These are phyloP conservation scores for Bembecia ichneumoniformis DNA, from an alignment of 2,888 invertebrate species.

Conservation along the genomic window DNA sequence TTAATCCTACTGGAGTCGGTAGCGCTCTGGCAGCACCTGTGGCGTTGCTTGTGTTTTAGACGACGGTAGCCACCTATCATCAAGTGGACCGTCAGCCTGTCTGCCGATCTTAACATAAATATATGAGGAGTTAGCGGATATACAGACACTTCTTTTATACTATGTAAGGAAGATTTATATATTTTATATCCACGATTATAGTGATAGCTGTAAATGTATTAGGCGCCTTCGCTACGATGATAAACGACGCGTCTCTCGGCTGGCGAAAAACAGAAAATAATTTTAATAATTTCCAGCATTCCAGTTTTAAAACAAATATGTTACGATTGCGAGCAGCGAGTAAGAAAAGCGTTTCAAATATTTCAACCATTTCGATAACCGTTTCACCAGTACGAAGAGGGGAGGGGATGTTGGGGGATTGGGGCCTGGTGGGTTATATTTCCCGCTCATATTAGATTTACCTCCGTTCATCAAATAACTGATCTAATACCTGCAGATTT, in stretches of 20 bases:
- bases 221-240: not conserved
- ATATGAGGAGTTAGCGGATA: too few relatives aligned
- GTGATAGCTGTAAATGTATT: too few relatives aligned
- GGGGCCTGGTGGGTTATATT: conserved; percentile 3
- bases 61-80: too few relatives aligned
- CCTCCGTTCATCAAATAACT: conserved; percentile 9
- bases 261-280: conserved; percentile 2
- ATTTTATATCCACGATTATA: too few relatives aligned
- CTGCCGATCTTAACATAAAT: too few relatives aligned
- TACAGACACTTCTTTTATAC: too few relatives aligned
- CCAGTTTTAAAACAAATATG: conserved; percentile 10
- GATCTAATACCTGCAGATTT: conserved; percentile 4
- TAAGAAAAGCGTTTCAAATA: conserved; percentile 9
- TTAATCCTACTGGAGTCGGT: too few relatives aligned
- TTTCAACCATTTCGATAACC: conserved; percentile 8
- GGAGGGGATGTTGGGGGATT: not conserved
- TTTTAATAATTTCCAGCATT: conserved; percentile 8
- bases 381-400: not conserved
- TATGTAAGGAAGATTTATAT: too few relatives aligned
- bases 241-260: not conserved
- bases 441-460: conserved; percentile 8
- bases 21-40: too few relatives aligned
- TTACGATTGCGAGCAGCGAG: conserved; percentile 9
- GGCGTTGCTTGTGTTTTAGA: too few relatives aligned
- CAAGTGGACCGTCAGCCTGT: too few relatives aligned